phyloP scores from a whole-genome alignment of 2,113 vertebrate species.

The Leucosticte australis region DNA sequence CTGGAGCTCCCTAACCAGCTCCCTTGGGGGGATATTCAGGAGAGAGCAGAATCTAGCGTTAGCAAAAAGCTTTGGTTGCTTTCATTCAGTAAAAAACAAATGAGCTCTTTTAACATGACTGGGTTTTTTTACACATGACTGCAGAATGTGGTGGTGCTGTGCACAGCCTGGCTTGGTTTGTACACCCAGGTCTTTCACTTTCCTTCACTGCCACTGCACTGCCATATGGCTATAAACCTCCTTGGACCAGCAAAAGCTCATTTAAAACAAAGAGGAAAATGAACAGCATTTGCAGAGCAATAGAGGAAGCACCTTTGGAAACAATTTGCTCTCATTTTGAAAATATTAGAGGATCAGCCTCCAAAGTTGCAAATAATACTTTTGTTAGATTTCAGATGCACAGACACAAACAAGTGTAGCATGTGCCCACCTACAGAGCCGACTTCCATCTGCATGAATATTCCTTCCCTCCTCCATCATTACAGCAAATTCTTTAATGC shows the following conservation, averaged over 20 bases:
- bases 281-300: constrained; percentile 57
- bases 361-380: constrained; percentile 56
- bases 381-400: constrained; percentile 62
- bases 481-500: constrained; percentile 51
- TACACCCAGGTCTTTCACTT: not conserved
- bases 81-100: not conserved
- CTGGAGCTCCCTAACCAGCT: not conserved
- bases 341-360: constrained; percentile 32
- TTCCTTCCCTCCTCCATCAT: constrained; percentile 56
- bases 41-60: not conserved
- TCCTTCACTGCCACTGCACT: not conserved
- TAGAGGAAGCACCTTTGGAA: constrained; percentile 66
- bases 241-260: constrained; percentile 43
- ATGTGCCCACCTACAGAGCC: not conserved
- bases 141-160: not conserved
- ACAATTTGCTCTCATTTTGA: constrained; percentile 44
- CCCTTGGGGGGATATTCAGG: not conserved
- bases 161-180: not conserved
- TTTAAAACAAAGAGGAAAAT: constrained; percentile 71
- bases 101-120: not conserved
- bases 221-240: constrained; percentile 11
- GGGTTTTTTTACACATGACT: not conserved
- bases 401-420: not conserved
- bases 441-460: constrained; percentile 14
- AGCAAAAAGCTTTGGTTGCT: not conserved